Conservation (phyloP, 2,113 vertebrate genomes). For the Apeltes quadracus region DNA sequence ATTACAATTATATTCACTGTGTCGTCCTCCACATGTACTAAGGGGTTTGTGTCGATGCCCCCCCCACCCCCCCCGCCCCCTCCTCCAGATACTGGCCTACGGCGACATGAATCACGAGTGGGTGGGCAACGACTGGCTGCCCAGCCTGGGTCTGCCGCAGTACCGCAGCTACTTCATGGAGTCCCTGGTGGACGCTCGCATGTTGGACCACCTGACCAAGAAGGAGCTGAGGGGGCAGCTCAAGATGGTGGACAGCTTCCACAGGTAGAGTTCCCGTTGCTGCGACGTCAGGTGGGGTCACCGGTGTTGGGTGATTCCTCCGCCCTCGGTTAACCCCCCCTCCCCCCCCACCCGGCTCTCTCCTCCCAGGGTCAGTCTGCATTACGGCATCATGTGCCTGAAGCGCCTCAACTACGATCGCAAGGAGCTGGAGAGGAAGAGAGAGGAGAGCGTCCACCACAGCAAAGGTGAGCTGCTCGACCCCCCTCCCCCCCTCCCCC, state of each 20-base stretch:
- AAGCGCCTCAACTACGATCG: conserved; percentile 94
- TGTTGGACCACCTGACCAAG: conserved; percentile 95
- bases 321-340: not conserved
- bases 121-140: conserved; percentile 95
- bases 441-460: conserved; percentile 89
- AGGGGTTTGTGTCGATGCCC: no score
- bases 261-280: conserved; percentile 81
- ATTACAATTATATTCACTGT: not conserved
- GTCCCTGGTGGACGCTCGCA: conserved; percentile 92
- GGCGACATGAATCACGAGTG: conserved; percentile 95
- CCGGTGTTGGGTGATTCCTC: conserved; percentile 33
- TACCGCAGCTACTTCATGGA: conserved; percentile 97
- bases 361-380: conserved; percentile 88
- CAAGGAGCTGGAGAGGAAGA: conserved; percentile 90
- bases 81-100: conserved; percentile 89
- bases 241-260: conserved; percentile 97
- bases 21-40: no score
- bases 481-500: no score
- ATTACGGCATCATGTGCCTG: conserved; percentile 95
- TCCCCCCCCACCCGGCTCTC: conserved; percentile 36
- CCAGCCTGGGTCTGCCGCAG: conserved; percentile 91
- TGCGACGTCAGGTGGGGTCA: conserved; percentile 29
- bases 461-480: conserved; percentile 84
- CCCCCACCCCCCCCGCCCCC: conserved; percentile 14
- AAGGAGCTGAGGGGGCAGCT: conserved; percentile 94